phyloP scores from a whole-genome alignment of 2,113 vertebrate genomes.

The Passerina amoena region DNA sequence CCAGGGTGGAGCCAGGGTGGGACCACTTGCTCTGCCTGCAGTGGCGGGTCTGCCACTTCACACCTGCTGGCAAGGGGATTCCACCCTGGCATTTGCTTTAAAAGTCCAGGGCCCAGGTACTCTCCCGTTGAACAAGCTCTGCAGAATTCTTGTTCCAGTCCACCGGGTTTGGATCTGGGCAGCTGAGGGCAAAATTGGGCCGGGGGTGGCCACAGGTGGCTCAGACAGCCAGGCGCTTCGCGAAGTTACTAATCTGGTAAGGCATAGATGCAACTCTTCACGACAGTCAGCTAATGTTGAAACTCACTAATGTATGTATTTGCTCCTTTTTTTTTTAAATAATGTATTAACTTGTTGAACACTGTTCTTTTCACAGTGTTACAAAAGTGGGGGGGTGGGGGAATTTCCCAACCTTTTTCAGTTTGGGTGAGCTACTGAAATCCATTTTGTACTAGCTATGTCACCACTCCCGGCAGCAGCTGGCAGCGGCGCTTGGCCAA shows the following conservation, averaged over 20 bases:
- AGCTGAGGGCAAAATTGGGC: not conserved
- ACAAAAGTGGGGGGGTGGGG: not conserved
- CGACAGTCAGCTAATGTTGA: slow-evolving; percentile 26
- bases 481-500: not conserved
- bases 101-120: not conserved
- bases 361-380: slow-evolving; percentile 22
- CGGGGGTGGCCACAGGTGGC: not conserved
- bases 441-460: slow-evolving; percentile 62
- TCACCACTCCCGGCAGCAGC: slow-evolving; percentile 46
- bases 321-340: not conserved
- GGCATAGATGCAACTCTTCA: not conserved
- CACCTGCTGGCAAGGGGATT: not conserved
- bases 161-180: not conserved
- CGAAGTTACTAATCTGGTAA: not conserved
- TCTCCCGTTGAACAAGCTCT: not conserved
- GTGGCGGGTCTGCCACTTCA: not conserved
- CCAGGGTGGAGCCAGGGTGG: not conserved
- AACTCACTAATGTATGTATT: slow-evolving; percentile 60
- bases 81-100: not conserved
- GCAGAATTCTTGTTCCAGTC: not conserved
- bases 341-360: slow-evolving; percentile 54
- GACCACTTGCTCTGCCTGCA: not conserved
- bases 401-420: slow-evolving; percentile 48
- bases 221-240: not conserved
- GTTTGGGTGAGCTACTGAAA: slow-evolving; percentile 58